phyloP scores from a whole-genome alignment of 2,888 invertebrate genomes.

The Hypolimnas misippus region DNA sequence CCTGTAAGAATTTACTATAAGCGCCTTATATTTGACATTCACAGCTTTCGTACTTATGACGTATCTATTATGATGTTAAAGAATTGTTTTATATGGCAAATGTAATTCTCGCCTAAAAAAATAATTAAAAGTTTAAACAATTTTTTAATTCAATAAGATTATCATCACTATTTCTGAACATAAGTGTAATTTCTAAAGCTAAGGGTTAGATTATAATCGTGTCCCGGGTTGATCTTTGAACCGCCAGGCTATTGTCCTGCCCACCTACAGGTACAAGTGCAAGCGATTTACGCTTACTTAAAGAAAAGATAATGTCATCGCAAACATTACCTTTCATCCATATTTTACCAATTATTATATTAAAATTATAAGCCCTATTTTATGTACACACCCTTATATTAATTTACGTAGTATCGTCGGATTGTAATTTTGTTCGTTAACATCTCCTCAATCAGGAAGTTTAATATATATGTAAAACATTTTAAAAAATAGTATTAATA shows the following conservation, averaged over 20 bases:
- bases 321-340: not conserved
- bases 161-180: constrained; percentile 4
- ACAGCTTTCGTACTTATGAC: no score
- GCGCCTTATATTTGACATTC: no score
- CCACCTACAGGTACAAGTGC: constrained; percentile 28
- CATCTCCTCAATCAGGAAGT: no score
- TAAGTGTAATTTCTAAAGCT: constrained; percentile 18
- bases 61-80: no score
- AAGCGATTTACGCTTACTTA: constrained; percentile 23
- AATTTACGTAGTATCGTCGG: no score
- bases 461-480: no score
- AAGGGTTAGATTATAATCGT: constrained; percentile 24
- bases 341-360: not conserved
- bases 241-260: constrained; percentile 30
- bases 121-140: not conserved
- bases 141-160: constrained; percentile 4
- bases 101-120: no score
- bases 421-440: no score
- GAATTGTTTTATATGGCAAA: no score
- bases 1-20: no score
- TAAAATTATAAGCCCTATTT: not conserved
- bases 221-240: constrained; percentile 28
- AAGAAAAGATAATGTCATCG: constrained; percentile 23
- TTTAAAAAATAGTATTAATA: no score
- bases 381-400: not conserved